These are phyloP conservation scores for Montipora capitata DNA, from an alignment of 92 coral and sea anemone species.

Conservation along the genomic window DNA sequence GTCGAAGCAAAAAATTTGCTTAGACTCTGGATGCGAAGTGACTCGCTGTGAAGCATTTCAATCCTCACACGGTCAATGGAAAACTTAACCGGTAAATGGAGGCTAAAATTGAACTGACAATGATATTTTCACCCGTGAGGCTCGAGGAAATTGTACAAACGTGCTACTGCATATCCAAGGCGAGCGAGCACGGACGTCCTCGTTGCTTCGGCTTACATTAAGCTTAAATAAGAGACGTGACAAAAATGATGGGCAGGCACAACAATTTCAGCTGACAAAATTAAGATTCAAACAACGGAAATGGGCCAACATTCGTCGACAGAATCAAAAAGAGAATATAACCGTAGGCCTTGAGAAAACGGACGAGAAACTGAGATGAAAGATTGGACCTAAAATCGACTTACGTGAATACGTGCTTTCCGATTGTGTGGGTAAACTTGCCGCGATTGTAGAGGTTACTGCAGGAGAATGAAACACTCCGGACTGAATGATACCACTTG, in stretches of 20 bases:
- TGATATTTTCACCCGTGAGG: slow-evolving; percentile 1
- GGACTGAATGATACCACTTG: slow-evolving; percentile 69
- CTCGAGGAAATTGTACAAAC: too few relatives aligned
- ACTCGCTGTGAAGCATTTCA: too few relatives aligned
- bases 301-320: slow-evolving; percentile 21
- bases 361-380: too few relatives aligned
- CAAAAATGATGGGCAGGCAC: slow-evolving; percentile 4
- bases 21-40: too few relatives aligned
- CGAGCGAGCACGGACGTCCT: neutral
- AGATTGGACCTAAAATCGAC: slow-evolving; percentile 18
- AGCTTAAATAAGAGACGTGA: neutral
- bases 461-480: slow-evolving; percentile 73
- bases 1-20: too few relatives aligned
- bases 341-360: neutral
- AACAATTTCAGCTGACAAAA: neutral
- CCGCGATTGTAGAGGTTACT: slow-evolving; percentile 77
- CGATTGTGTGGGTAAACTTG: slow-evolving; percentile 75
- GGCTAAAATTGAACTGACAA: neutral
- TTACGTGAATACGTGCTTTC: slow-evolving; percentile 85
- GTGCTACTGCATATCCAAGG: neutral
- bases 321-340: neutral
- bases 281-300: slow-evolving; percentile 33
- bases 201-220: too few relatives aligned
- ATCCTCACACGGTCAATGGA: too few relatives aligned
- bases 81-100: neutral